Evolutionary conservation across 2,888 invertebrate genomes (phyloP), one percentile per base, ranked within the genome.

Genomic region (Drosophila yooni): DNA sequence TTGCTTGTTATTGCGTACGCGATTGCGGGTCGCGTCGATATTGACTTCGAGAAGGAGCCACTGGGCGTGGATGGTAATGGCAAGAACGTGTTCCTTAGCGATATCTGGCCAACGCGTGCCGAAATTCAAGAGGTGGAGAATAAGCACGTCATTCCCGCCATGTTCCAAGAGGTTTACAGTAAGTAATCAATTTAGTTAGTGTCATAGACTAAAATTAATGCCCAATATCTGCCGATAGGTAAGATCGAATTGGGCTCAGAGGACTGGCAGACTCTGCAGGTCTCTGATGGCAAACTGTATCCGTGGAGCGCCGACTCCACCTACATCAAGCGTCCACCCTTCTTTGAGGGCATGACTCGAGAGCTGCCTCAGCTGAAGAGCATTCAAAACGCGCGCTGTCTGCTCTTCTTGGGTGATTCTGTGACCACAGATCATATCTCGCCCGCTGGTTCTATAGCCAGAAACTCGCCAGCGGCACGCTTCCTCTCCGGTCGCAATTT

Each of bases 351-450:
- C 50, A 97, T 98, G 96, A 94, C 95, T 7, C 85, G 82, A 1
- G 79, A 91, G 11, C 79, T 97, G 50, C 96, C 96, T 0, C 88
- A 93, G 2, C 92, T 94, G 1, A 93, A 94, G 70, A 93, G 95
- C 13, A 95, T 99, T 33, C 92, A 93, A 33, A 94, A 95, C 72
- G 99, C 99, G 0, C 94, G 96, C 51, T 98, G 97, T 46, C 94
- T 99, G 31, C 94, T 99, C 0, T 95, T 97, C 88, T 94, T 99
- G 73, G 98, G 98, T 0, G 99, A 99, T 93, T 99, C 98, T 0
- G 99, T 99, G 10, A 99, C 99, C 34, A 99, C 99, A 0, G 99
- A 99, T 94, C 99, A 99, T 93, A 99, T 99, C 78, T 99, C 99
- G 3, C 99, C 99, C 0, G 99, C 99, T 27, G 99, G 99, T 6